Evolutionary conservation across 2,113 vertebrate genomes (phyloP).

Genomic region (Ceyx margarethae): DNA sequence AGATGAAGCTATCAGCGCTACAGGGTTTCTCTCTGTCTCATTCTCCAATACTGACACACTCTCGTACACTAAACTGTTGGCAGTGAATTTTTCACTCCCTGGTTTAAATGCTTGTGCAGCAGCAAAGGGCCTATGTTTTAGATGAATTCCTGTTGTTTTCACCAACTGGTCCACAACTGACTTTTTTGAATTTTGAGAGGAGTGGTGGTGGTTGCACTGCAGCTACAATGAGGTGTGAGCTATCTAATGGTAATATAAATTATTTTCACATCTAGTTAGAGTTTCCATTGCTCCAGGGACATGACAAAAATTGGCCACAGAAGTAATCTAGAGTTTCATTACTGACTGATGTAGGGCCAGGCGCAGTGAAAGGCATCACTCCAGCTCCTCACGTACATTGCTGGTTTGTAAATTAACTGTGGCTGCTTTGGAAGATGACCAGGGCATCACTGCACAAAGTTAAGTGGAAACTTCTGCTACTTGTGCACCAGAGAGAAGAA

Average conservation of each 20-base stretch:
- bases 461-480: neutral
- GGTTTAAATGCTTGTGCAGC: neutral
- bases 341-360: neutral
- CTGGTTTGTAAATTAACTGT: neutral
- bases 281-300: neutral
- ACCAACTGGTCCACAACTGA: neutral
- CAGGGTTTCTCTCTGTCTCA: neutral
- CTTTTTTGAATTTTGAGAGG: neutral
- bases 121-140: neutral
- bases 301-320: neutral
- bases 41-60: neutral
- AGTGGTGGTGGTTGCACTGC: neutral
- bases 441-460: neutral
- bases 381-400: neutral
- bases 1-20: rapidly evolving
- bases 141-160: neutral
- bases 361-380: neutral
- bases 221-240: neutral
- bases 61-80: neutral
- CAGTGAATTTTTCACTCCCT: neutral
- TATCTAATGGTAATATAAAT: neutral
- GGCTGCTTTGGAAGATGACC: neutral
- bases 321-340: neutral
- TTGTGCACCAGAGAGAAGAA: neutral
- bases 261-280: neutral